Conservation (phyloP, 1,140 invertebrate species). For the Euura lappo region DNA sequence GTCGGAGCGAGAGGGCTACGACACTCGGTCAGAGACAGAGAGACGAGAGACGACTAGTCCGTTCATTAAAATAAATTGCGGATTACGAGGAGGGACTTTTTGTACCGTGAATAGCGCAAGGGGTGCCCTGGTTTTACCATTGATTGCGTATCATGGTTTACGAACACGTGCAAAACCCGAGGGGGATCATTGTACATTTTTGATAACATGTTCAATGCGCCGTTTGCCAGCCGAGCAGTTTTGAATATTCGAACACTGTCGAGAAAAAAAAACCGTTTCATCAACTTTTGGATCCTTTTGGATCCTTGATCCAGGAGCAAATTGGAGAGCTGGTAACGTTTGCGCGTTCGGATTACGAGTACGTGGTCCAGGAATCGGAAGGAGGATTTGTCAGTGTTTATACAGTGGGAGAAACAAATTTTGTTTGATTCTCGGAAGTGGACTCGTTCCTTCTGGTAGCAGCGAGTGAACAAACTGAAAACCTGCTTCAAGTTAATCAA, state of each 20-base stretch:
- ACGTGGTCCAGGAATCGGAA: conserved; percentile 1
- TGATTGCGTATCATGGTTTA: not conserved
- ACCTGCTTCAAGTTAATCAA: too few relatives aligned
- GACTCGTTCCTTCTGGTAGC: too few relatives aligned
- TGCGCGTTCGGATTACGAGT: not conserved
- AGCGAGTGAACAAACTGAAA: too few relatives aligned
- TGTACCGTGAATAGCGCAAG: not conserved
- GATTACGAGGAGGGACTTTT: not conserved
- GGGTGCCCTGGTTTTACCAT: not conserved
- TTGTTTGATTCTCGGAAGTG: not conserved
- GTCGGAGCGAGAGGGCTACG: too few relatives aligned
- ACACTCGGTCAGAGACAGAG: not conserved
- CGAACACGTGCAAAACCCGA: too few relatives aligned
- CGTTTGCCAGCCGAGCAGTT: too few relatives aligned
- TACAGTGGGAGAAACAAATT: not conserved
- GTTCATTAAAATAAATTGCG: conserved; percentile 3
- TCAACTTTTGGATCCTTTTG: too few relatives aligned
- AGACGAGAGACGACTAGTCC: not conserved
- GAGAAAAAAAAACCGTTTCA: not conserved
- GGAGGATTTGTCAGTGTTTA: not conserved
- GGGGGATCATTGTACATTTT: too few relatives aligned
- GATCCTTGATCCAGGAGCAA: too few relatives aligned
- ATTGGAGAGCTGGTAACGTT: too few relatives aligned
- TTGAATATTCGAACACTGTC: too few relatives aligned
- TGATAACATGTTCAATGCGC: too few relatives aligned